phyloP scores from a whole-genome alignment of 2,888 invertebrate genomes.

The Elgonia sp. region DNA sequence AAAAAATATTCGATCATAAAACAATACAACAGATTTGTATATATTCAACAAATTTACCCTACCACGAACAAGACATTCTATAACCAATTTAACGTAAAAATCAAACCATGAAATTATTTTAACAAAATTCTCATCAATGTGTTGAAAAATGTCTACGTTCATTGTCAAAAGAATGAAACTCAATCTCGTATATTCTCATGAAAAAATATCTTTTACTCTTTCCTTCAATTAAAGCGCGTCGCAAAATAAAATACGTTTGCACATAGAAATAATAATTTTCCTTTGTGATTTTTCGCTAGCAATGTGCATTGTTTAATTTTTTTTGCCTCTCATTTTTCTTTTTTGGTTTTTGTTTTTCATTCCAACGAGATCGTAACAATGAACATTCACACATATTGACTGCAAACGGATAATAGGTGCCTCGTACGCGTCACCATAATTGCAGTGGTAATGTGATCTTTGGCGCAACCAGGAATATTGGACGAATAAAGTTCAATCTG shows the following conservation, averaged over 20 bases:
- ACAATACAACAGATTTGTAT: too few relatives aligned
- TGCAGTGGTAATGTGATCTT: slow-evolving; percentile 35
- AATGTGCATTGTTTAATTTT: slow-evolving; percentile 21
- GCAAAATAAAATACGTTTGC: slow-evolving; percentile 20
- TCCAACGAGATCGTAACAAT: slow-evolving; percentile 36
- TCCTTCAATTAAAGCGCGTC: slow-evolving; percentile 26
- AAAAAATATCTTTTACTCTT: background rate
- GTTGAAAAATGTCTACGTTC: too few relatives aligned
- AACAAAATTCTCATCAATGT: too few relatives aligned
- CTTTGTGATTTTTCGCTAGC: slow-evolving; percentile 29
- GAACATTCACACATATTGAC: slow-evolving; percentile 36
- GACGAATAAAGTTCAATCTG: slow-evolving; percentile 49
- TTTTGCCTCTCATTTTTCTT: background rate
- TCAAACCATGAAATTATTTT: too few relatives aligned
- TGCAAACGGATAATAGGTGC: slow-evolving; percentile 2
- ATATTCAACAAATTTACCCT: too few relatives aligned
- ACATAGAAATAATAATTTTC: slow-evolving; percentile 13
- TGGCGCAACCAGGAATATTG: slow-evolving; percentile 36
- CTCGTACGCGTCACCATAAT: slow-evolving; percentile 27
- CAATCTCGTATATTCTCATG: background rate
- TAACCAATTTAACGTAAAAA: too few relatives aligned
- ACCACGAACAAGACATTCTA: too few relatives aligned
- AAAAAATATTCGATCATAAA: too few relatives aligned
- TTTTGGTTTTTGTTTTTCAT: background rate
- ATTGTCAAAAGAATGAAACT: background rate